Conservation (phyloP, 2,888 invertebrate genomes). For the Zele albiditarsus region DNA sequence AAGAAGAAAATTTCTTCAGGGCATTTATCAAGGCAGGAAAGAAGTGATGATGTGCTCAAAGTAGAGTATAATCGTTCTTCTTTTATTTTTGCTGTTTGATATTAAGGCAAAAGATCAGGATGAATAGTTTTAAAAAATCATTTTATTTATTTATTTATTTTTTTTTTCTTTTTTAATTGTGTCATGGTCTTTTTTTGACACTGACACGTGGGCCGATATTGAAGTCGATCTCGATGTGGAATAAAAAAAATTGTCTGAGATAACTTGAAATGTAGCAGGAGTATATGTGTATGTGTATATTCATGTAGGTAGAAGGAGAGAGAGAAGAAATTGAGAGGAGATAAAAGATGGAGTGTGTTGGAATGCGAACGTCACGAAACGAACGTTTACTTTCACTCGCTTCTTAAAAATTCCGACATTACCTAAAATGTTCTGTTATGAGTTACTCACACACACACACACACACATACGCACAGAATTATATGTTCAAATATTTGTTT, state of each 20-base stretch:
- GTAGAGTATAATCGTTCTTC: not conserved
- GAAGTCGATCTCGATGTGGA: not conserved
- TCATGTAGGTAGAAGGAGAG: conserved; percentile 4
- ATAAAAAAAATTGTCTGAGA: conserved; percentile 3
- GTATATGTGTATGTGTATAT: not conserved
- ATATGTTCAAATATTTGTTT: conserved; percentile 14
- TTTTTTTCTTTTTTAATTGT: not conserved
- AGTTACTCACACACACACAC: not conserved
- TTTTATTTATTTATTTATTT: not conserved
- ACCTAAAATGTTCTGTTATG: conserved; percentile 39
- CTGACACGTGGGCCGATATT: not conserved
- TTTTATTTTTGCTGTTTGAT: not conserved
- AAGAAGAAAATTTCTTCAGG: conserved; percentile 3
- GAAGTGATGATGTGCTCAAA: not conserved
- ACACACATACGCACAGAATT: not conserved
- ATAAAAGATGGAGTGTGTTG: conserved; percentile 23
- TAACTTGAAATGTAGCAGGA: not conserved
- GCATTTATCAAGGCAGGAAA: not conserved
- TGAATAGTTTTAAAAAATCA: not conserved
- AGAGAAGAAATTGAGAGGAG: conserved; percentile 10
- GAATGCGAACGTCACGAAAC: conserved; percentile 41
- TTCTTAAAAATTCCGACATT: conserved; percentile 39
- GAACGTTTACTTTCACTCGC: conserved; percentile 40
- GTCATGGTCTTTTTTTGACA: not conserved
- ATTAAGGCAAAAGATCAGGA: not conserved